A percentile compares a stretch with the other conserved stretches of the same genome.
These are phyloP conservation scores for Oriolus oriolus DNA, from an alignment of 2,113 vertebrate genomes.

Conservation along the genomic window DNA sequence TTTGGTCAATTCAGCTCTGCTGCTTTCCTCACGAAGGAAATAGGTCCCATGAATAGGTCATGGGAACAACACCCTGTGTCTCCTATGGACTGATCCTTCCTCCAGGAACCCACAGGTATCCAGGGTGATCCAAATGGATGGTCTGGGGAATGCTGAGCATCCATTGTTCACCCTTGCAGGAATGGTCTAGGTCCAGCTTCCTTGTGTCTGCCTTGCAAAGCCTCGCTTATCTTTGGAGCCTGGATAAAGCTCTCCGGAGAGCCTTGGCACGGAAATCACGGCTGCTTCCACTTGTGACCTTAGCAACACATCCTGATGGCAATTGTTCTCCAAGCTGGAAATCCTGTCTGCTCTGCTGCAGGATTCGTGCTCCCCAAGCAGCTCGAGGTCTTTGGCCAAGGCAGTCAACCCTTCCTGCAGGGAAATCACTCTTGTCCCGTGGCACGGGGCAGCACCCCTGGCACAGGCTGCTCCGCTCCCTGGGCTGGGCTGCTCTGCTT, in stretches of 20 bases:
- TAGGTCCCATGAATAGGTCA: no score
- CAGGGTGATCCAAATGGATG: not conserved
- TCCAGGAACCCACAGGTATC: accelerated
- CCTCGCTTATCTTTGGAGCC: not conserved
- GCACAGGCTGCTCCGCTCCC: not conserved
- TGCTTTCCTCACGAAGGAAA: not conserved
- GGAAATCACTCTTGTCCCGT: not conserved
- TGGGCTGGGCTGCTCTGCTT: not conserved
- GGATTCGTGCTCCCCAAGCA: not conserved
- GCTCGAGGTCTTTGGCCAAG: not conserved
- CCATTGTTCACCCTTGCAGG: not conserved
- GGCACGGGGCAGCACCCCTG: not conserved
- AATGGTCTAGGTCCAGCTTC: not conserved
- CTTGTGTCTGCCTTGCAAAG: not conserved
- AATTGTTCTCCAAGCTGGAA: conserved; percentile 40
- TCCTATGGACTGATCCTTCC: not conserved
- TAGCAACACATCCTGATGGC: not conserved
- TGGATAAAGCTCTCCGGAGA: not conserved
- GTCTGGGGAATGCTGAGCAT: not conserved
- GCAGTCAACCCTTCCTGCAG: conserved; percentile 4
- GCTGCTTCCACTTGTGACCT: conserved; percentile 12
- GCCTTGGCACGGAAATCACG: not conserved
- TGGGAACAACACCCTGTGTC: not conserved
- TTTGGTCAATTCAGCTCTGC: not conserved
- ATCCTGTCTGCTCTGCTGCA: not conserved